phyloP scores from a whole-genome alignment of 2,113 vertebrate genomes.

The Catagonus wagneri region DNA sequence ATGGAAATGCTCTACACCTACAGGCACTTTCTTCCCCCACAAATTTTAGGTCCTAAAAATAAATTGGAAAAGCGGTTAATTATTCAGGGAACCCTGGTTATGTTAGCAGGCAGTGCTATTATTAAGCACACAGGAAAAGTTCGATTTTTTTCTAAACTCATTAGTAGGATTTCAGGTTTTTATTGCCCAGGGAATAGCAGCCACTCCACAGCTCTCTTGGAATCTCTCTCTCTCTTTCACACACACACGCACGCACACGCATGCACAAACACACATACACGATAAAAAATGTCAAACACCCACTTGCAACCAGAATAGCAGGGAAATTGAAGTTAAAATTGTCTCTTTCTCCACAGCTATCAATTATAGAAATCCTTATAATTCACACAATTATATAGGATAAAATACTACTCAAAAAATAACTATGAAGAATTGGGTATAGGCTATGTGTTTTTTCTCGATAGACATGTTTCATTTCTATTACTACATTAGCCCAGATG shows the following conservation, averaged over 20 bases:
- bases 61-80: constrained; percentile 70
- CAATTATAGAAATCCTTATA: constrained; percentile 6
- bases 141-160: constrained; percentile 50
- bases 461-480: background rate
- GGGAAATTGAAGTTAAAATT: constrained; percentile 36
- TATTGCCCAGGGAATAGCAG: constrained; percentile 54
- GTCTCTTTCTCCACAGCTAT: background rate
- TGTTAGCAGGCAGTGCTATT: constrained; percentile 68
- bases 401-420: background rate
- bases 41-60: constrained; percentile 71
- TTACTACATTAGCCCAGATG: background rate
- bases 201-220: background rate
- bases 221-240: background rate
- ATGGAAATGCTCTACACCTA: background rate
- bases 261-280: background rate
- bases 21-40: constrained; percentile 28
- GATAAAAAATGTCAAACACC: constrained; percentile 47
- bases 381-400: constrained; percentile 27
- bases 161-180: constrained; percentile 68
- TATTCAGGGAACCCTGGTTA: constrained; percentile 59
- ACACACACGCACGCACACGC: background rate
- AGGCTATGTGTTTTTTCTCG: background rate
- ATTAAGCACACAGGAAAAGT: constrained; percentile 63
- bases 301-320: constrained; percentile 45
- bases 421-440: background rate